Conservation (phyloP, 2,888 invertebrate species). For the Agrilus biguttatus region DNA sequence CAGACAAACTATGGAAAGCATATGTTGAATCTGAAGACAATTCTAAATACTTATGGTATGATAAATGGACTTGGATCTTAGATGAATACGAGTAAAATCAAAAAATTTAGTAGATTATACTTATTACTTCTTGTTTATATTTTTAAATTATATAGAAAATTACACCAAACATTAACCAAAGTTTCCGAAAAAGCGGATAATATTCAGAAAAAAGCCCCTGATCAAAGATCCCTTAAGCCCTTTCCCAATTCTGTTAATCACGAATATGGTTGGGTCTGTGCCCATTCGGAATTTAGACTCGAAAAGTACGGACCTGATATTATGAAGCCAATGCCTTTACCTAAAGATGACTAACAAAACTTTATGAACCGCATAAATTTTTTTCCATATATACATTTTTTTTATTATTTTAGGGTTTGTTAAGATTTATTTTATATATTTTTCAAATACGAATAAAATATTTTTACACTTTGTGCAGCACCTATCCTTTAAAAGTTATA, state of each 20-base stretch:
- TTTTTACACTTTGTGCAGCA: no score
- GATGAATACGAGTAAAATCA: conserved; percentile 9
- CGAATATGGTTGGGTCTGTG: conserved; percentile 14
- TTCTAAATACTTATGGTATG: conserved; percentile 6
- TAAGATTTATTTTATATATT: no score
- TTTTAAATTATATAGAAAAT: no score
- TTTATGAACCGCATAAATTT: no score
- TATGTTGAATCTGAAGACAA: conserved; percentile 6
- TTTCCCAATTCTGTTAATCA: conserved; percentile 7
- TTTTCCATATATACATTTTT: no score
- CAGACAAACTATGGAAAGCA: conserved; percentile 7
- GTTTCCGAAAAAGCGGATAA: no score
- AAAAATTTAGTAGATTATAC: no score
- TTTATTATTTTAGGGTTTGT: no score
- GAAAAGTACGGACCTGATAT: conserved; percentile 14
- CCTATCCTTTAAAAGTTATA: no score
- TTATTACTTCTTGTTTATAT: no score
- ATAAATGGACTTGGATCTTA: conserved; percentile 13
- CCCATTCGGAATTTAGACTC: conserved; percentile 10
- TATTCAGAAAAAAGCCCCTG: neutral
- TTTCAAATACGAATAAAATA: no score
- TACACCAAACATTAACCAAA: no score
- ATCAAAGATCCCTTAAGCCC: conserved; percentile 11
- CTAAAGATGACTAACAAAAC: conserved; percentile 1
- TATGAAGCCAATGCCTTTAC: conserved; percentile 8